Percentiles rank a stretch among this genome's conserved stretches.
Conservation (phyloP, 2,113 vertebrate genomes). For the Stictonetta naevosa region DNA sequence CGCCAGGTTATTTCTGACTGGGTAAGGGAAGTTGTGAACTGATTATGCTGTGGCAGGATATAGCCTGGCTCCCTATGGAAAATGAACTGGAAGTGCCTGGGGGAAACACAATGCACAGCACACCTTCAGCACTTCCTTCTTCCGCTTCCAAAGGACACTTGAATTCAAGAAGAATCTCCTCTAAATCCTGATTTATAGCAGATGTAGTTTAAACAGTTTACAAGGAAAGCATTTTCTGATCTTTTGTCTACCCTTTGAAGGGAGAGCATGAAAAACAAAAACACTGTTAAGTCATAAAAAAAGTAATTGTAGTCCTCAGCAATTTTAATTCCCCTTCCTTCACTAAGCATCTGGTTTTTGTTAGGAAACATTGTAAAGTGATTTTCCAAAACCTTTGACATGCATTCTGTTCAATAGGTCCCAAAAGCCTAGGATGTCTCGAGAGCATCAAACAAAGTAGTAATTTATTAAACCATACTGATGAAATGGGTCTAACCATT, state of each 20-base stretch:
- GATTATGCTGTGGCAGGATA: not conserved
- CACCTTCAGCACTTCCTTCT: not conserved
- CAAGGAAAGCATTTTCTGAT: conserved; percentile 3
- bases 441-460: not conserved
- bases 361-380: conserved; percentile 21
- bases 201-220: conserved; percentile 34
- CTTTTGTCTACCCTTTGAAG: conserved; percentile 9
- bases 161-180: not conserved
- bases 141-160: not conserved
- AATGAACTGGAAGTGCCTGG: fast-evolving
- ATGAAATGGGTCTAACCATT: not conserved
- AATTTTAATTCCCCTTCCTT: conserved; percentile 33
- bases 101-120: not conserved
- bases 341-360: conserved; percentile 35
- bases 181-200: conserved; percentile 26
- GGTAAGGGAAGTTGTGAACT: not conserved
- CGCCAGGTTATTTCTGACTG: not conserved
- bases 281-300: conserved; percentile 11
- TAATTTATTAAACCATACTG: not conserved
- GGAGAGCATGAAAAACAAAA: conserved; percentile 25
- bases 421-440: conserved; percentile 1
- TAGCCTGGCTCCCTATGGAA: not conserved
- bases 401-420: not conserved
- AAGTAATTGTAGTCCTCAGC: conserved; percentile 29
- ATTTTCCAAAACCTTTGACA: conserved; percentile 53